Conservation (phyloP, 2,888 invertebrate genomes). For the Drosophila parthenogenetica region DNA sequence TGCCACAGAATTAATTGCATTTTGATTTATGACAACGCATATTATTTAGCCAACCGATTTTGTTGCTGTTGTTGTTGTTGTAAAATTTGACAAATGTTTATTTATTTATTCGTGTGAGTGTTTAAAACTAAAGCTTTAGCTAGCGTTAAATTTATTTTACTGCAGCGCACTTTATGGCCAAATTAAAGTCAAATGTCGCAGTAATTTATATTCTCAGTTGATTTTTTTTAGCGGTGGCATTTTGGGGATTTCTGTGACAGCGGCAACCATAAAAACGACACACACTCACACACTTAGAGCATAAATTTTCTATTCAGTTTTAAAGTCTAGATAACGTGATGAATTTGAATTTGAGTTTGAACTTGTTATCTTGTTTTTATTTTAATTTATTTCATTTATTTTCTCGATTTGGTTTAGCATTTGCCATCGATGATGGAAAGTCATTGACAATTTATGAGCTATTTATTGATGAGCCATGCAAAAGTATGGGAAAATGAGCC, state of each 20-base stretch:
- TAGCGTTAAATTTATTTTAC: constrained; percentile 59
- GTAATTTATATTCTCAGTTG: constrained; percentile 30
- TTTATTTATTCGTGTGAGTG: constrained; percentile 49
- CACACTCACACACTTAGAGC: constrained; percentile 4
- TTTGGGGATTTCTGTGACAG: constrained; percentile 12
- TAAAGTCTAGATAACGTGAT: constrained; percentile 46
- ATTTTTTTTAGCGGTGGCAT: constrained; percentile 3
- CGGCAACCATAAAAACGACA: constrained; percentile 27
- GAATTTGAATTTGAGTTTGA: constrained; percentile 22
- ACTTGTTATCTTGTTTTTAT: background rate
- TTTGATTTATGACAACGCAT: constrained; percentile 55
- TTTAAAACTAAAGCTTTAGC: constrained; percentile 36
- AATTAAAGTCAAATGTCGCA: constrained; percentile 68
- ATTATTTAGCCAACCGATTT: constrained; percentile 19
- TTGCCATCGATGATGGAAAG: constrained; percentile 12
- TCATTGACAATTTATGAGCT: constrained; percentile 54
- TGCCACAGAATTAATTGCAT: constrained; percentile 47
- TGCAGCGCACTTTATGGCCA: constrained; percentile 59
- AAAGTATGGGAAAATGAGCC: constrained; percentile 36
- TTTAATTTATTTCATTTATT: too few species aligned
- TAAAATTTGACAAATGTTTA: constrained; percentile 16
- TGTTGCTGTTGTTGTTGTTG: background rate
- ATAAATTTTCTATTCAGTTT: constrained; percentile 53
- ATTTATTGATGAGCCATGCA: constrained; percentile 56
- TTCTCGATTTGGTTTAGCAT: background rate